These are phyloP conservation scores for Euproctis similis DNA, from an alignment of 2,888 invertebrate genomes.

Conservation along the genomic window DNA sequence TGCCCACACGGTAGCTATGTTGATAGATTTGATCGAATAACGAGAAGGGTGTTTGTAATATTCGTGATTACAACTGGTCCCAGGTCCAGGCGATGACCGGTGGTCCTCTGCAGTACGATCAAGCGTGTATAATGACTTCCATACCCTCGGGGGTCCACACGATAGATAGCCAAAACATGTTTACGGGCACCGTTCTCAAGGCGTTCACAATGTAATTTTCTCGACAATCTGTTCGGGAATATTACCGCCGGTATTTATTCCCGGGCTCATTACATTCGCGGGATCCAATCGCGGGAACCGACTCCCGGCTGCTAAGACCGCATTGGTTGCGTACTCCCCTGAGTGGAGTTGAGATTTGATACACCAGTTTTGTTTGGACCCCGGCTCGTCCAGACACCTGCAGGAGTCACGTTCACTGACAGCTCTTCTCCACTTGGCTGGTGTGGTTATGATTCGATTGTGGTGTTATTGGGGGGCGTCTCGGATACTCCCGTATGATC, in stretches of 20 bases:
- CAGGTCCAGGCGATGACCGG: conserved; percentile 2
- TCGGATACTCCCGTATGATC: conserved; percentile 35
- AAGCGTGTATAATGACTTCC: conserved; percentile 4
- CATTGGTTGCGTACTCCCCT: conserved; percentile 51
- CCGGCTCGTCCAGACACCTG: background rate
- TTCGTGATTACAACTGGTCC: too few species aligned
- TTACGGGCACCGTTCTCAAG: conserved; percentile 26
- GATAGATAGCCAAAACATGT: conserved; percentile 38
- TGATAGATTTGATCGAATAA: background rate
- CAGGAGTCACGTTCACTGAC: background rate
- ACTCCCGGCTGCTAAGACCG: conserved; percentile 34
- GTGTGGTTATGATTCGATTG: conserved; percentile 50
- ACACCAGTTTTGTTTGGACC: conserved; percentile 31
- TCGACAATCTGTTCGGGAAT: conserved; percentile 45
- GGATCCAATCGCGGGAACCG: conserved; percentile 48
- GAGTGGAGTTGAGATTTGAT: conserved; percentile 39
- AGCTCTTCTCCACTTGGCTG: conserved; percentile 13
- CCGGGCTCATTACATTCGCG: conserved; percentile 49
- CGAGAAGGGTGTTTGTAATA: conserved; percentile 1
- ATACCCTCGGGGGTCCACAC: conserved; percentile 5
- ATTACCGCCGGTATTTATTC: conserved; percentile 56
- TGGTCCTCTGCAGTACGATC: conserved; percentile 12
- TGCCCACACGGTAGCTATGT: too few species aligned
- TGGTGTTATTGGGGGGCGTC: conserved; percentile 53
- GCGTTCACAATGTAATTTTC: conserved; percentile 42